Base-by-base conservation (phyloP, 2,113 vertebrate genomes). In the Phrynosoma platyrhinos region DNA sequence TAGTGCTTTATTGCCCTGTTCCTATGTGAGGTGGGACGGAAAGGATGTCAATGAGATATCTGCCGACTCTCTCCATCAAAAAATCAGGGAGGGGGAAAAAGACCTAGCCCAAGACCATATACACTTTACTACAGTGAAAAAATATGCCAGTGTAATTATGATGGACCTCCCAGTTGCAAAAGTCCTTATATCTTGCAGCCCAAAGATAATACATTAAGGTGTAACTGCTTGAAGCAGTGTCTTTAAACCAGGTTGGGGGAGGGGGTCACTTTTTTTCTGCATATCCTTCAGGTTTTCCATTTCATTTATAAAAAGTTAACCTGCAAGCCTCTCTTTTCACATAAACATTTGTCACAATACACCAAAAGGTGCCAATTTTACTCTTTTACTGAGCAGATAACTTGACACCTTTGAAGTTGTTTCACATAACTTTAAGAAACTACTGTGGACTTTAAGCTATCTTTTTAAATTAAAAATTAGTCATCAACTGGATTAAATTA, bases 401-500 rank as follows among this genome's bases (percentile, higher is more conserved):
- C 78, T 82, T 78, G 88, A 87, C 85, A 84, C 66, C 87, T 92
- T 91, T 93, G 87, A 94, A 95, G 92, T 88, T 90, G 91, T 87
- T 90, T 91, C 90, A 94, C 91, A 76, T 93, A 91, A 93, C 86
- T 89, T 94, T 88, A 94, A 93, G 94, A 95, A 94, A 94, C 89
- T 92, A 68, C 40, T 62, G 36, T 87, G 71, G 21, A 88, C 86
- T 92, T 82, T 36, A 75, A 86, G 64, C 84, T 76, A 25, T 71
- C 27, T 85, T 90, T 83, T 89, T 89, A 69, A 40, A 30, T 40
- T 77, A 42, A 9, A 58, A 64, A 87, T 16, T 79, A 91, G 92
- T 94, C 92, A 93, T 91, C 93, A 95, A 94, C 95, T 92, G 93
- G 94, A 96, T 95, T 94, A 90, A 92, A 95, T 92, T 91, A 90